Base-by-base conservation (phyloP, 2,113 vertebrate genomes). In the Turnix velox region DNA sequence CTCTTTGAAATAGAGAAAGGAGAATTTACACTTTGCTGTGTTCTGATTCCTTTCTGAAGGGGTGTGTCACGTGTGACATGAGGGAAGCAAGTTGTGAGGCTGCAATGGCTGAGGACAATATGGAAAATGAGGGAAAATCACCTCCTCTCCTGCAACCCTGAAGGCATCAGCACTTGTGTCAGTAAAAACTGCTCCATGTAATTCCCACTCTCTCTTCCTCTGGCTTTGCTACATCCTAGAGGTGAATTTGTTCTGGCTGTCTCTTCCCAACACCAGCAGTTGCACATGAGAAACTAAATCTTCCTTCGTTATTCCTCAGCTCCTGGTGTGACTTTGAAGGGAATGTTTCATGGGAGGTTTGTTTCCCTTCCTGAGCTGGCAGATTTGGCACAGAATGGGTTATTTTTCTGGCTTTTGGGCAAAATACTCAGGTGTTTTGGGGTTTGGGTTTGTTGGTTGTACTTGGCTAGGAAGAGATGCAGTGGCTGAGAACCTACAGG, bases 21-120 rank as follows among this genome's bases (percentile, higher is more conserved):
- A 77, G n/a, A 68, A 43, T 63, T 71, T 55, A 31, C 82, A 57
- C n/a, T n/a, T 39, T 9, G 1, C 5, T 59, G 2, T 82, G 5
- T 59, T 88, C 40, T 94, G 75, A 17, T 72, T 93, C 65, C 71
- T 89, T 95, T 86, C 55, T 35, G 42, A 87, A 97, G 97, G 97
- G 90, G 81, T 94, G 92, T 75, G 48, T 87, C 45, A 45, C 88
- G 0, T 96, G 95, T 31, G 62, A 88, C 72, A 35, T 75, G 75
- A 78, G 69, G 80, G 77, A 65, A 35, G 35, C 25, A 0, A 46
- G 5, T 1, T 68, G 48, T 63, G 90, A 58, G 35, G 42, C 85
- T 37, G 13, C 67, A 25, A 19, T 75, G n/a, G 24, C 62, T 71
- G 27, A 11, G 5, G 81, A 72, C 18, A 71, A 33, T 52, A 13